A percentile compares a stretch with the other conserved stretches of the same genome.
Conservation (phyloP, 2,797 vertebrate species). For the Vespertilio murinus region DNA sequence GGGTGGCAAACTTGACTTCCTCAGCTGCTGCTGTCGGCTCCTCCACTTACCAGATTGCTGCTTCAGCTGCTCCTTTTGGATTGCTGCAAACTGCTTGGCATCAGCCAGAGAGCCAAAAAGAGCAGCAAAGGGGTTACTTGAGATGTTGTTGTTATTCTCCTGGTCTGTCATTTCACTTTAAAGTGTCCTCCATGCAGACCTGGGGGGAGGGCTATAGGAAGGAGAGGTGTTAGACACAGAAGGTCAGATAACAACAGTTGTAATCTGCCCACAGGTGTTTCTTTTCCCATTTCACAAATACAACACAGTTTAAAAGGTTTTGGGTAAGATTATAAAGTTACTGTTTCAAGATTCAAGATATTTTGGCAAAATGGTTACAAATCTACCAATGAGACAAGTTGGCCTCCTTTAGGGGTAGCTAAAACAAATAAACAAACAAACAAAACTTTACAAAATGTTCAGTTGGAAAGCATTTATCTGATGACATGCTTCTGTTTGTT, state of each 20-base stretch:
- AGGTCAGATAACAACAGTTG: not conserved
- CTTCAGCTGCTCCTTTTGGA: conserved; percentile 90
- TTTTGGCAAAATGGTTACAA: conserved; percentile 55
- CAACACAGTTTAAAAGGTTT: conserved; percentile 4
- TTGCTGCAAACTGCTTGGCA: conserved; percentile 95
- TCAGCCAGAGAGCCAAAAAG: conserved; percentile 97
- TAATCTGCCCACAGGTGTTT: not conserved
- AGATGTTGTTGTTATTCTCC: conserved; percentile 99
- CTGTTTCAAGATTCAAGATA: not conserved
- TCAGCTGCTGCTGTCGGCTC: not conserved
- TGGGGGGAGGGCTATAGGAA: conserved; percentile 62
- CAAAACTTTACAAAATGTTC: not conserved
- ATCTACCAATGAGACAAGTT: conserved; percentile 14
- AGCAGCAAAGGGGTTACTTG: conserved; percentile 97
- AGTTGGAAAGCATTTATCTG: not conserved
- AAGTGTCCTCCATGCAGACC: conserved; percentile 80
- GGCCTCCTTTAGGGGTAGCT: not conserved
- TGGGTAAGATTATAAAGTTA: conserved; percentile 15
- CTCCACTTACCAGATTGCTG: conserved; percentile 82
- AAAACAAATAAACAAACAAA: not conserved
- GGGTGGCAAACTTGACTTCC: conserved; percentile 5
- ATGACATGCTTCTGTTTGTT: not conserved
- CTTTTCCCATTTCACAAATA: not conserved
- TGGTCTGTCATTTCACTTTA: conserved; percentile 97
- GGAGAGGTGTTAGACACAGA: conserved; percentile 46